Evolutionary conservation across 1,140 invertebrate species (phyloP).

Genomic region (Bombus breviceps): DNA sequence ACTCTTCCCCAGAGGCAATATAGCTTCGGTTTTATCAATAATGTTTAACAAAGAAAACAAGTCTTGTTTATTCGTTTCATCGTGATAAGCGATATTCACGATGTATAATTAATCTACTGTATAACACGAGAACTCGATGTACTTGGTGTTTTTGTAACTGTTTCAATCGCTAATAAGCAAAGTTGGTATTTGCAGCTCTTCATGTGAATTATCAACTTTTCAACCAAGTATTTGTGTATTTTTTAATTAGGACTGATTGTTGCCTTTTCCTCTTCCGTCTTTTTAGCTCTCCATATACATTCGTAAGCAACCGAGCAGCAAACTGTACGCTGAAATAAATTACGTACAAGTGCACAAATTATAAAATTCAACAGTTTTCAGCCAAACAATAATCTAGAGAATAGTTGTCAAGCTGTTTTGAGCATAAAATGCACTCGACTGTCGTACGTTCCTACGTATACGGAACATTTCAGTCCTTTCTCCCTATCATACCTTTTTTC

Average conservation of each 20-base stretch:
- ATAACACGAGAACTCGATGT: not conserved
- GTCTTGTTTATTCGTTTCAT: not conserved
- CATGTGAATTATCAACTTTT: not conserved
- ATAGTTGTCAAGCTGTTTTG: not conserved
- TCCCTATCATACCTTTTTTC: not conserved
- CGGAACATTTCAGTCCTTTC: not conserved
- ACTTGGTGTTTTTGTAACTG: not conserved
- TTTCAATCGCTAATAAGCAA: conserved; percentile 19
- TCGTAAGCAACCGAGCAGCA: not conserved
- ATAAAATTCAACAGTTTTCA: not conserved
- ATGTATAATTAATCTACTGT: not conserved
- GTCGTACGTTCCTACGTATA: not conserved
- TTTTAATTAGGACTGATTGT: not conserved
- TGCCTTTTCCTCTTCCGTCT: not conserved
- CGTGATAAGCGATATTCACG: conserved; percentile 4
- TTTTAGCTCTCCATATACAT: not conserved
- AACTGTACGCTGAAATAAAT: not conserved
- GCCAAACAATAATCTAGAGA: not conserved
- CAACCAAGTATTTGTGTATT: not conserved
- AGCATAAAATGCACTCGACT: not conserved
- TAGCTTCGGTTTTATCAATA: too few species aligned
- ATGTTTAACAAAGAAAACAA: not conserved
- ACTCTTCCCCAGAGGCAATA: too few species aligned
- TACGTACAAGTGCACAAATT: not conserved
- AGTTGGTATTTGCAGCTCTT: not conserved